These are phyloP conservation scores for Hybognathus amarus DNA, from an alignment of 2,797 vertebrate species.

Conservation along the genomic window DNA sequence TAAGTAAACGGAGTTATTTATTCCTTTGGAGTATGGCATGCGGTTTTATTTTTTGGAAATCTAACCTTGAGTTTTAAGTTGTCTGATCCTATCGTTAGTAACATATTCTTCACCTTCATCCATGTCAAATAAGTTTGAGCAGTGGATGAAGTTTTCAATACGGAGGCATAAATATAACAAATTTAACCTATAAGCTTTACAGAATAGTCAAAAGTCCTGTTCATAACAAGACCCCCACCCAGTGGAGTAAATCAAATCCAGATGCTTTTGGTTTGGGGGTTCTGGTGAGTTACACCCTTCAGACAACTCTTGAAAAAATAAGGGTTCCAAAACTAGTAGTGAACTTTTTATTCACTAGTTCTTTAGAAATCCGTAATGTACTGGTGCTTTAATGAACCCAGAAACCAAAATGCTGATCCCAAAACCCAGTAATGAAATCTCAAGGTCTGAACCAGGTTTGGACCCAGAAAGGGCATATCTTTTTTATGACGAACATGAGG, in stretches of 20 bases:
- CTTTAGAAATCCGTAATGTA: background rate
- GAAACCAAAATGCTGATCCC: background rate
- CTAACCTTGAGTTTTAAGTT: slow-evolving; percentile 1
- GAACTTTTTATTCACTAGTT: background rate
- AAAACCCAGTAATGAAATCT: background rate
- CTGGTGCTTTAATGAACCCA: background rate
- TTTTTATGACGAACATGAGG: background rate
- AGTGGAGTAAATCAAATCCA: slow-evolving; percentile 58
- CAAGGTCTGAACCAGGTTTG: background rate
- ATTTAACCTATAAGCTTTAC: slow-evolving; percentile 1
- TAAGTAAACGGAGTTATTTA: slow-evolving; percentile 70
- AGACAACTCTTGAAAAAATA: background rate
- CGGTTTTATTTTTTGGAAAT: background rate
- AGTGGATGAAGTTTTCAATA: background rate
- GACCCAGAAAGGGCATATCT: background rate
- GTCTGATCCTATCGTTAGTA: background rate
- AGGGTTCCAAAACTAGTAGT: background rate
- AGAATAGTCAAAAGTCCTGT: slow-evolving; percentile 25
- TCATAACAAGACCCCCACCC: slow-evolving; percentile 61
- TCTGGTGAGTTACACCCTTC: slow-evolving; percentile 37
- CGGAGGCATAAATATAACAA: background rate
- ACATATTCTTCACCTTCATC: background rate
- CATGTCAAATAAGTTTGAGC: slow-evolving; percentile 9
- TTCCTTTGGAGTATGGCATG: background rate
- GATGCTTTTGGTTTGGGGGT: slow-evolving; percentile 48